Conservation (phyloP, 2,888 invertebrate species). For the Apomyelois bistriatella region DNA sequence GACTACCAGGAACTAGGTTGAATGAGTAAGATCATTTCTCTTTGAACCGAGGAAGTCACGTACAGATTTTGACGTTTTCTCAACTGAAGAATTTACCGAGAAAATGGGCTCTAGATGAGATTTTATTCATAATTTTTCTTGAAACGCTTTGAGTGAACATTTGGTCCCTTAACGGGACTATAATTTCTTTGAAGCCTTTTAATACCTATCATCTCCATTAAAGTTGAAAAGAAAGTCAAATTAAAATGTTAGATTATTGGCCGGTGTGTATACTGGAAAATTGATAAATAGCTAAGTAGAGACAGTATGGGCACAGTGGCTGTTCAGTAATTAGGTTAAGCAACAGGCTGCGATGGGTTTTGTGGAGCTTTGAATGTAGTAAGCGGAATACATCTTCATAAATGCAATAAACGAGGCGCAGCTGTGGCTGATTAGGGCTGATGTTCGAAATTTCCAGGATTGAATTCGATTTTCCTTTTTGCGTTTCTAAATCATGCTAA, state of each 20-base stretch:
- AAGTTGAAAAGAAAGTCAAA: background rate
- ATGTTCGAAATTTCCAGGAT: background rate
- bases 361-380: slow-evolving; percentile 1
- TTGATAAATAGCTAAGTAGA: slow-evolving; percentile 6
- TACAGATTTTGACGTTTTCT: slow-evolving; percentile 27
- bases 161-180: background rate
- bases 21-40: slow-evolving; percentile 28
- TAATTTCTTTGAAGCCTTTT: slow-evolving; percentile 1
- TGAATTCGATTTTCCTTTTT: background rate
- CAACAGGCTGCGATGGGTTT: slow-evolving; percentile 37
- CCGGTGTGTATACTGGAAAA: background rate
- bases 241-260: background rate
- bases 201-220: background rate
- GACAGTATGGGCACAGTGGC: background rate
- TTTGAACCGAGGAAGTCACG: slow-evolving; percentile 25
- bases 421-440: background rate
- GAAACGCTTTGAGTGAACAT: slow-evolving; percentile 3
- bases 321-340: slow-evolving; percentile 34
- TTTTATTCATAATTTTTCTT: slow-evolving; percentile 17
- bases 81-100: slow-evolving; percentile 21
- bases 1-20: slow-evolving; percentile 13
- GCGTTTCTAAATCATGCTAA: background rate
- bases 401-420: slow-evolving; percentile 5
- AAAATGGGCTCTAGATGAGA: slow-evolving; percentile 22
- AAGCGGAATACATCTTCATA: slow-evolving; percentile 8